Percentiles rank a stretch among this genome's conserved stretches.
Conservation (phyloP, 2,888 invertebrate genomes). For the Pristionchus mayeri region DNA sequence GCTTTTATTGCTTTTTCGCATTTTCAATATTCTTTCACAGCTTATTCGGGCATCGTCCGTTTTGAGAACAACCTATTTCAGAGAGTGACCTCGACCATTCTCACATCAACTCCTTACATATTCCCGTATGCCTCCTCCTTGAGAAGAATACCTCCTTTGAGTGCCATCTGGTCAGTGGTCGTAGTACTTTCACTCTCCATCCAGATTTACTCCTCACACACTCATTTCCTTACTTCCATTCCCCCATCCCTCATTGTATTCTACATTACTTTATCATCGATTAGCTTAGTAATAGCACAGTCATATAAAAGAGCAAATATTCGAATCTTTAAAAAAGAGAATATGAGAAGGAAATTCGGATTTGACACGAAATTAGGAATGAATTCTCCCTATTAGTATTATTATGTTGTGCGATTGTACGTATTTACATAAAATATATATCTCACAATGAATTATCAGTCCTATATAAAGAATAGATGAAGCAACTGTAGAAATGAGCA, state of each 20-base stretch:
- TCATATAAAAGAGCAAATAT: not conserved
- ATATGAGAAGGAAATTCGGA: conserved; percentile 83
- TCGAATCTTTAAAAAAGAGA: conserved; percentile 25
- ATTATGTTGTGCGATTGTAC: too few species aligned
- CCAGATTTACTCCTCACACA: not conserved
- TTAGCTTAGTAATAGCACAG: conserved; percentile 15
- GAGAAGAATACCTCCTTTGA: not conserved
- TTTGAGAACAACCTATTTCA: not conserved
- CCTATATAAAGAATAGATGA: too few species aligned
- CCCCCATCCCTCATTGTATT: not conserved
- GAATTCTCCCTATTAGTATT: conserved; percentile 91
- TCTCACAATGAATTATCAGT: too few species aligned
- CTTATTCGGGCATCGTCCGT: too few species aligned
- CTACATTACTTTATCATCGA: not conserved
- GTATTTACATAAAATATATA: too few species aligned
- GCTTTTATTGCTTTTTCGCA: too few species aligned
- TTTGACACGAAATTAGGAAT: conserved; percentile 98
- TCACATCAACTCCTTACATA: not conserved
- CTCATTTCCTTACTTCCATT: not conserved
- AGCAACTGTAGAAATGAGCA: too few species aligned
- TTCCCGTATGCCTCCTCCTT: not conserved
- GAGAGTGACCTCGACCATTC: not conserved
- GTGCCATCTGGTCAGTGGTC: not conserved
- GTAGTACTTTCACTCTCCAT: not conserved
- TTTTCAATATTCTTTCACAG: too few species aligned